phyloP scores from a whole-genome alignment of 2,888 invertebrate species.

The Atrina japonica region DNA sequence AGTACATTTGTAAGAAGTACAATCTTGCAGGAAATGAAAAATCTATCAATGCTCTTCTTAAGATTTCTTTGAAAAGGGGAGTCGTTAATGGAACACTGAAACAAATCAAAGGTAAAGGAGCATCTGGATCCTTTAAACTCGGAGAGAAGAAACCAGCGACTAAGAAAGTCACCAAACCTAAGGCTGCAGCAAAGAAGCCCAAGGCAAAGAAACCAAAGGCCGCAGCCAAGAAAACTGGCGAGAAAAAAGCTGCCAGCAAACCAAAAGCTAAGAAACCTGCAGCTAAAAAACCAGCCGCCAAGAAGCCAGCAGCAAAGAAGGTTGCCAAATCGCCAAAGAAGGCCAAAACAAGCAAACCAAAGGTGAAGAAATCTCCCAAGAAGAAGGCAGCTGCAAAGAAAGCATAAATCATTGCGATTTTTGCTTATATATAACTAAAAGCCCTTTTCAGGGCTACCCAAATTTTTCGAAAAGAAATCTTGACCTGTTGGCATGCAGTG shows the following conservation, averaged over 20 bases:
- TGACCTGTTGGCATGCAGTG: too few species aligned
- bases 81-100: conserved; percentile 65
- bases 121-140: conserved; percentile 48
- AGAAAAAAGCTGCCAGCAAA: conserved; percentile 43
- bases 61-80: conserved; percentile 69
- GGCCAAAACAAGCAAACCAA: conserved; percentile 47
- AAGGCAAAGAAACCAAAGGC: conserved; percentile 44
- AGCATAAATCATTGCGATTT: background rate
- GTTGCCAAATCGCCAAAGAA: conserved; percentile 53
- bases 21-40: conserved; percentile 61
- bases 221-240: conserved; percentile 31
- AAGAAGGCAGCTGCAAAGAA: conserved; percentile 39
- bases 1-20: conserved; percentile 76
- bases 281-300: conserved; percentile 47
- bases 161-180: conserved; percentile 39
- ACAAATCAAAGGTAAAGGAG: conserved; percentile 59
- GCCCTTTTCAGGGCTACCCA: too few species aligned
- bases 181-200: conserved; percentile 46
- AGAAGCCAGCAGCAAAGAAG: conserved; percentile 46
- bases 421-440: too few species aligned
- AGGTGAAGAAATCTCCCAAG: conserved; percentile 57
- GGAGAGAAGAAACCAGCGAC: conserved; percentile 39
- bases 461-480: too few species aligned
- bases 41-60: conserved; percentile 65
- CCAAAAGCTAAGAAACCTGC: conserved; percentile 53